These are phyloP conservation scores for Ageneiosus marmoratus DNA, from an alignment of 2,113 vertebrate species.

Conservation along the genomic window DNA sequence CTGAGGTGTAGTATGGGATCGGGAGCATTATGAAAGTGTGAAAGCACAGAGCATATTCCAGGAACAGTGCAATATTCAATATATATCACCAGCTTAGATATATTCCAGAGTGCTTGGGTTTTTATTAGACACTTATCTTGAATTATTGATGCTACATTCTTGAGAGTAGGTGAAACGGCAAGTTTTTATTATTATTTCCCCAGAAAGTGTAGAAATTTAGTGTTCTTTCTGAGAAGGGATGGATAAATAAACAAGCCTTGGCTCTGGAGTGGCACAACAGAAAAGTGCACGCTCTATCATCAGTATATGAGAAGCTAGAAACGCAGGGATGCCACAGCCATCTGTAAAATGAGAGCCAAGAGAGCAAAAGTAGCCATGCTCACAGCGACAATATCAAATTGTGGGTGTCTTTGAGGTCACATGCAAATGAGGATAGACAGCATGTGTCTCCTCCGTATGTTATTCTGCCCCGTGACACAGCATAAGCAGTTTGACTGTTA, in stretches of 20 bases:
- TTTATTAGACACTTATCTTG: constrained; percentile 13
- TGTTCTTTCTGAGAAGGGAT: constrained; percentile 2
- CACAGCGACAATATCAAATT: background rate
- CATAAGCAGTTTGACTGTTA: background rate
- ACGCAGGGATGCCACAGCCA: background rate
- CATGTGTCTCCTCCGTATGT: background rate
- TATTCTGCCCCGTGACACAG: background rate
- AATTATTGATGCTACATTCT: constrained; percentile 5
- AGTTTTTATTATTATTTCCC: background rate
- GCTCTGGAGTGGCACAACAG: background rate
- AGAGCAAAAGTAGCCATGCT: background rate
- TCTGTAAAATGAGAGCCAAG: background rate
- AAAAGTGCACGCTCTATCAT: background rate
- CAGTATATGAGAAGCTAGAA: background rate
- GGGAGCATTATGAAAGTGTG: background rate
- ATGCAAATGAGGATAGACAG: background rate
- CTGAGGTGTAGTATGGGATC: background rate
- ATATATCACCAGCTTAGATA: background rate
- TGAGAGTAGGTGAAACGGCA: background rate
- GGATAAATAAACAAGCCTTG: background rate
- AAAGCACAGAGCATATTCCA: background rate
- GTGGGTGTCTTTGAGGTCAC: background rate
- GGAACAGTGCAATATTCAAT: background rate
- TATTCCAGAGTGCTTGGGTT: background rate
- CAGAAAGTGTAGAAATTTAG: background rate